Evolutionary conservation across 2,797 vertebrate genomes (phyloP).

Genomic region (Oreortyx pictus): DNA sequence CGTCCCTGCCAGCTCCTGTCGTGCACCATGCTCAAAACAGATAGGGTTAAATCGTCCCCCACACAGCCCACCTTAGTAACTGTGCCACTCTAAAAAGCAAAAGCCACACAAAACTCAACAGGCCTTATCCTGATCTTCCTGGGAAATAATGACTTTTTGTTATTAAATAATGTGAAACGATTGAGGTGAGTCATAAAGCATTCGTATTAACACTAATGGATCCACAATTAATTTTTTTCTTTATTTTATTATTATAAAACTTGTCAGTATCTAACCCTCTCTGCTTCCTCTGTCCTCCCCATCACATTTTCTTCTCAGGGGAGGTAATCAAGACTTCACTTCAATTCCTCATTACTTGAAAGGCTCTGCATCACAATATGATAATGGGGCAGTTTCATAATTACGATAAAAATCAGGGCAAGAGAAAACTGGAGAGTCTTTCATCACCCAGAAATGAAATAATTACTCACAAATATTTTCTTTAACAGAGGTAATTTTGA

Average conservation of each 20-base stretch:
- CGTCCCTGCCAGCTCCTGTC: neutral
- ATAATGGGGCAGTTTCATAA: constrained; percentile 69
- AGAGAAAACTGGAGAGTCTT: constrained; percentile 43
- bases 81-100: neutral
- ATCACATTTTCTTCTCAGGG: constrained; percentile 62
- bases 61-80: neutral
- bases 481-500: neutral
- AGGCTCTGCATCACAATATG: constrained; percentile 66
- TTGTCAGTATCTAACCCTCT: neutral
- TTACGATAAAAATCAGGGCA: constrained; percentile 32
- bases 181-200: constrained; percentile 59
- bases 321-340: constrained; percentile 72
- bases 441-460: constrained; percentile 52
- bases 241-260: constrained; percentile 61
- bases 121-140: constrained; percentile 3
- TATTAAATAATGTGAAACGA: constrained; percentile 56
- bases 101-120: neutral
- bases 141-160: constrained; percentile 62
- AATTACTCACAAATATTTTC: constrained; percentile 12
- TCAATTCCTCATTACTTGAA: constrained; percentile 71
- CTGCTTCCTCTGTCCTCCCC: constrained; percentile 31
- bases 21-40: neutral
- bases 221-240: constrained; percentile 51
- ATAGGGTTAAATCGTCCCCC: neutral
- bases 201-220: constrained; percentile 65